Evolutionary conservation across 2,797 vertebrate species (phyloP), one percentile per base, ranked within the genome.

Genomic region (Geotrypetes seraphini): DNA sequence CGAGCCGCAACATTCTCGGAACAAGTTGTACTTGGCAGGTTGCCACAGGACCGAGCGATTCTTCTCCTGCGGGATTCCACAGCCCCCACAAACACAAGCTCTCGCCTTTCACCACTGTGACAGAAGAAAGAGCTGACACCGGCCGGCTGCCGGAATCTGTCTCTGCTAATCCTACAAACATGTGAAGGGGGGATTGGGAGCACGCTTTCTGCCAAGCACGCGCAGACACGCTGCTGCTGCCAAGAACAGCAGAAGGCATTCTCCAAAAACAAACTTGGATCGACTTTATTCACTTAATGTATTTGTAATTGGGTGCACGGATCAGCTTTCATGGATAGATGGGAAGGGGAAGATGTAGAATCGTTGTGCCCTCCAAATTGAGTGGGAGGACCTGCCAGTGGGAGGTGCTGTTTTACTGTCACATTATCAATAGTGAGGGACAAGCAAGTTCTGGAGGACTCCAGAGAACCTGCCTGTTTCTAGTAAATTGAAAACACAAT

Each of bases 1-100:
- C 50, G 56, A 53, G 25, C 47, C 22, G 20, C 41, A 24, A 18
- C n/a, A 36, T 31, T 62, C n/a, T 59, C 53, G 47, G 47, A 57
- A 74, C 63, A 66, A 72, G 56, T 47, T 73, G 58, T 72, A 47
- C 61, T 69, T 71, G 64, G 60, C 55, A 25, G 19, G 5, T 19
- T 24, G 63, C 64, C 57, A 48, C 2, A 14, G 27, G 28, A 56
- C 39, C 36, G 48, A 70, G 24, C 36, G 56, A 71, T 73, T 50
- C 52, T 63, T 58, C 60, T 61, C 62, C 50, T 47, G 41, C 1
- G 13, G 56, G 66, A 72, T 62, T 62, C 62, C 57, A 62, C 28
- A 57, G 53, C 63, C 53, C 66, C 53, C 57, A 65, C 42, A 70
- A 58, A 71, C 38, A 66, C 37, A 58, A 33, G 48, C 69, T 68